Conservation (phyloP, 1,140 invertebrate species). For the Dryas iulia region DNA sequence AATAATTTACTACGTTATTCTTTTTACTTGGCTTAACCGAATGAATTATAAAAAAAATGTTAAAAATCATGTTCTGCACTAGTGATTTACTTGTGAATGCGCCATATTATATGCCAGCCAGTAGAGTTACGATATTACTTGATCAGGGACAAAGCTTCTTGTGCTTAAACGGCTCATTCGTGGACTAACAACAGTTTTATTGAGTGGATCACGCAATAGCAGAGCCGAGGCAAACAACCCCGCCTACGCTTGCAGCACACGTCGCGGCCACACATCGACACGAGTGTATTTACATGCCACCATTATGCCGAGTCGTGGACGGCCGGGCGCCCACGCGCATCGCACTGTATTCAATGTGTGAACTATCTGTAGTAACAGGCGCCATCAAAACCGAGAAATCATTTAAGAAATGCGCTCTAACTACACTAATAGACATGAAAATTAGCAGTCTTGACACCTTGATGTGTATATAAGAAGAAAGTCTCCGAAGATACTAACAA, state of each 20-base stretch:
- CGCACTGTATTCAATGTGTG: constrained; percentile 42
- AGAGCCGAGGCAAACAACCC: constrained; percentile 70
- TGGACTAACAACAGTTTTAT: constrained; percentile 61
- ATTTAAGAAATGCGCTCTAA: constrained; percentile 39
- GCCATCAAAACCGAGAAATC: constrained; percentile 42
- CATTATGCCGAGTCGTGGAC: constrained; percentile 36
- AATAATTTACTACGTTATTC: constrained; percentile 30
- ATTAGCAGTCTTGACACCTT: constrained; percentile 28
- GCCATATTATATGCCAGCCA: neutral
- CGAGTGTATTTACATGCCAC: constrained; percentile 37
- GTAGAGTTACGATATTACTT: neutral
- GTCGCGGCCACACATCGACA: constrained; percentile 22
- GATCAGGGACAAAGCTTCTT: neutral
- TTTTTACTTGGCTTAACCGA: too few species aligned
- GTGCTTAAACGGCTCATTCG: constrained; percentile 9
- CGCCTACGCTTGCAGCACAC: constrained; percentile 54
- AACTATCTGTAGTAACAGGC: constrained; percentile 47
- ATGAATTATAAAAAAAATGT: too few species aligned
- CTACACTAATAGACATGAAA: constrained; percentile 34
- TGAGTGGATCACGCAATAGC: constrained; percentile 68
- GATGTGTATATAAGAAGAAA: constrained; percentile 34
- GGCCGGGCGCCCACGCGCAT: constrained; percentile 44
- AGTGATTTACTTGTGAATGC: neutral
- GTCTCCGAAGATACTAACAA: constrained; percentile 28
- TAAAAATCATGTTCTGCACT: too few species aligned